Base-by-base conservation (phyloP, 2,113 vertebrate species). In the Pavo muticus region DNA sequence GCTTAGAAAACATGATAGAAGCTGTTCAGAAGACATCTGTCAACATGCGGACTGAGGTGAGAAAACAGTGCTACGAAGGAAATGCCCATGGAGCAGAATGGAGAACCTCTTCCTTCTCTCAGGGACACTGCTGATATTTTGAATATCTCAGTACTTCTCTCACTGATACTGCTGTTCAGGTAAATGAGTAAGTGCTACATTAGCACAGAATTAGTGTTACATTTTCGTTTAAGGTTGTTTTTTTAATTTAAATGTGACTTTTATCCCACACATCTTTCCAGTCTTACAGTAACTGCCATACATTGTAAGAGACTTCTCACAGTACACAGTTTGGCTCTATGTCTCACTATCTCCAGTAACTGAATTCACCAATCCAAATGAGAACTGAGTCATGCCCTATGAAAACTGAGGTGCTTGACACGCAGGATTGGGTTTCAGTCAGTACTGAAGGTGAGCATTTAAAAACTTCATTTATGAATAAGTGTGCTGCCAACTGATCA, bases 71-170 rank as follows among this genome's bases (percentile, higher is more conserved):
- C 25, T 37, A 6, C 2, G 24, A 69, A 11, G 27, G 29, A 88
- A 74, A 42, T 0, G 3, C 0, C 42, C n/a, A 47, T 16, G 21
- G 1, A 37, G n/a, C 19, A 40, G n/a, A 93, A 59, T 0, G 80
- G 44, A 54, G 37, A 85, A 69, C 32, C 20, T 63, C 17, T 32
- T 63, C n/a, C 37, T 47, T 73, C 42, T 70, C 42, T 84, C 61
- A 56, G 1, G 2, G 60, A 44, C 9, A 52, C 50, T 69, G 52
- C 27, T 40, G 60, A 5, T 44, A 25, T 13, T 72, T 70, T 54
- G 39, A 40, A n/a, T 40, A n/a, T 37, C 44, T 42, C 48, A 20
- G 72, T 48, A 32, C 48, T 70, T 75, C 40, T 85, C 54, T 84
- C 7, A 5, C 44, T 44, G 20, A 69, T 52, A 44, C 0, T 69